Evolutionary conservation across 1,140 invertebrate species (phyloP).

Genomic region (Brachionus paranguensis): DNA sequence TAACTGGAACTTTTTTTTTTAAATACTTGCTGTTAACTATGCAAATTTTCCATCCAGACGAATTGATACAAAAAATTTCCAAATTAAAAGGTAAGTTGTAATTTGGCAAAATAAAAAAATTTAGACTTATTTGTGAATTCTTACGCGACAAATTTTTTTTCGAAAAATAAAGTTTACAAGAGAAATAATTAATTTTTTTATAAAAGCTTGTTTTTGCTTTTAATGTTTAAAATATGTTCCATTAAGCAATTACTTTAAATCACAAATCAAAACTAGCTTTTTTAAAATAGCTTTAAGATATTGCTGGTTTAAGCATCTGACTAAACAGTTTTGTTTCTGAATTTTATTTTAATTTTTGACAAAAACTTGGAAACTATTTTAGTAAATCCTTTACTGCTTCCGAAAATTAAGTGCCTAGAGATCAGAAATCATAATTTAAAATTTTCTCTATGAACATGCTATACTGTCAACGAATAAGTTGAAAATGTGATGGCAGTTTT

Average conservation of each 20-base stretch:
- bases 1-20: not conserved
- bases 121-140: not conserved
- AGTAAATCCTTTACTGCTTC: not conserved
- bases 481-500: too few relatives aligned
- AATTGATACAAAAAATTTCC: constrained; percentile 9
- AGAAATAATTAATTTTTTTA: not conserved
- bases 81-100: constrained; percentile 6
- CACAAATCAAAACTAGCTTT: not conserved
- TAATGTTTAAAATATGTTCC: not conserved
- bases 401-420: not conserved
- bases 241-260: not conserved
- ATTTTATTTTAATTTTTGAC: not conserved
- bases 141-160: not conserved
- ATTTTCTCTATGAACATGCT: too few relatives aligned
- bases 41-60: not conserved
- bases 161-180: not conserved
- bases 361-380: not conserved
- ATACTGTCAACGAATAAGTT: too few relatives aligned
- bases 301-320: not conserved
- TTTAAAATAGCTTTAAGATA: not conserved
- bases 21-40: not conserved
- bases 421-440: too few relatives aligned
- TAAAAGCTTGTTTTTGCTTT: not conserved
- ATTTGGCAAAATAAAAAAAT: not conserved
- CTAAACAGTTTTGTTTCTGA: not conserved